These are phyloP conservation scores for Panthera leo DNA, from an alignment of 2,113 vertebrate genomes.

Conservation along the genomic window DNA sequence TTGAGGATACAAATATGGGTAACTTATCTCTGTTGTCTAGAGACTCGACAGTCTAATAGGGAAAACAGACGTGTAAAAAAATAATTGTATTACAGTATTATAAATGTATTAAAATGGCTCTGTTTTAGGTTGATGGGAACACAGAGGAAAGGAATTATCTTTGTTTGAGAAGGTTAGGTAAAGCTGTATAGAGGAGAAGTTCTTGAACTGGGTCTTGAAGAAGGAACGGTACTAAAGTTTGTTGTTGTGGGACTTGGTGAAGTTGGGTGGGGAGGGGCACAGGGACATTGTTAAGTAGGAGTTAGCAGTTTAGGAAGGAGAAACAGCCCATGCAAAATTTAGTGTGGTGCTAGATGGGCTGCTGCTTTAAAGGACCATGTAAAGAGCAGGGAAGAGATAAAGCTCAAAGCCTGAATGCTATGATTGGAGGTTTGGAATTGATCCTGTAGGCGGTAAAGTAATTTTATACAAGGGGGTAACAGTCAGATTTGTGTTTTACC, in stretches of 20 bases:
- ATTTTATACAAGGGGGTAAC: not conserved
- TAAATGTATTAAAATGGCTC: not conserved
- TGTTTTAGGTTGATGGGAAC: not conserved
- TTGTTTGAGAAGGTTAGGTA: not conserved
- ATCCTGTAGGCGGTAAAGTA: not conserved
- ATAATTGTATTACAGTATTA: not conserved
- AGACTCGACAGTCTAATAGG: not conserved
- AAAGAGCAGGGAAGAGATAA: not conserved
- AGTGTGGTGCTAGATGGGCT: not conserved
- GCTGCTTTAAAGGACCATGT: not conserved
- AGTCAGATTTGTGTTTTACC: not conserved
- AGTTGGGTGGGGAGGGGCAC: not conserved
- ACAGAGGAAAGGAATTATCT: not conserved
- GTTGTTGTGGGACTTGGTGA: not conserved
- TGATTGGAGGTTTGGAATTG: not conserved
- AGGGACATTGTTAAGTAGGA: not conserved
- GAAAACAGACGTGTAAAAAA: not conserved
- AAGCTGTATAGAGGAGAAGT: not conserved
- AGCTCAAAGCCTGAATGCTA: not conserved
- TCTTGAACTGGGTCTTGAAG: constrained; percentile 15
- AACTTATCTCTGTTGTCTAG: not conserved
- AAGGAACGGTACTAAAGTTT: not conserved
- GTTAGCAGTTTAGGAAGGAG: not conserved
- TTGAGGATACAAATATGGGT: not conserved
- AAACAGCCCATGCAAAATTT: not conserved